Conservation (phyloP, 2,888 invertebrate genomes). For the Coenonympha arcania region DNA sequence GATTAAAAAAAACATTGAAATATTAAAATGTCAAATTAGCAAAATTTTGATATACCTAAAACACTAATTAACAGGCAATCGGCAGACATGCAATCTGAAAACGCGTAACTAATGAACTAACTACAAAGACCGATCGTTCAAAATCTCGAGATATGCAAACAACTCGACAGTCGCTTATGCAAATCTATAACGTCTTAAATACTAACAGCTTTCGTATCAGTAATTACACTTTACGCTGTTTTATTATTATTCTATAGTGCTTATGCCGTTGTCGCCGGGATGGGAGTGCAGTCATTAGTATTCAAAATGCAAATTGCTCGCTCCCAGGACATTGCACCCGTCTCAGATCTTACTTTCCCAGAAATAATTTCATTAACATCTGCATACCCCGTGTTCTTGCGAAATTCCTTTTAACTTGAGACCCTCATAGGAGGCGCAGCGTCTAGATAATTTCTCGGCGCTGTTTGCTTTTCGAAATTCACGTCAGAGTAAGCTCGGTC, state of each 20-base stretch:
- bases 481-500: background rate
- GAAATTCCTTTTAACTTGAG: constrained; percentile 43
- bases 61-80: constrained; percentile 16
- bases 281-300: constrained; percentile 60
- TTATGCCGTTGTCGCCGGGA: constrained; percentile 46
- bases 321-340: constrained; percentile 63
- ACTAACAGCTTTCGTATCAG: constrained; percentile 39
- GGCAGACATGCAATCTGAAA: constrained; percentile 9
- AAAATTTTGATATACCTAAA: constrained; percentile 12
- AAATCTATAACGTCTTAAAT: constrained; percentile 32
- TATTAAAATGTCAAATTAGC: too few species aligned
- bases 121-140: constrained; percentile 19
- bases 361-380: constrained; percentile 72
- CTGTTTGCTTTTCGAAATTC: background rate
- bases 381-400: constrained; percentile 51
- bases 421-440: constrained; percentile 35
- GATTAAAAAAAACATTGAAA: too few species aligned
- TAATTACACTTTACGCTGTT: constrained; percentile 48
- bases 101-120: constrained; percentile 8
- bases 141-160: constrained; percentile 26
- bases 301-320: constrained; percentile 69
- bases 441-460: constrained; percentile 24
- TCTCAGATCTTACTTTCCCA: constrained; percentile 66
- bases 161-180: constrained; percentile 27
- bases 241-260: constrained; percentile 48